phyloP scores from a whole-genome alignment of 1,140 invertebrate species.

The Calycopis cecrops region DNA sequence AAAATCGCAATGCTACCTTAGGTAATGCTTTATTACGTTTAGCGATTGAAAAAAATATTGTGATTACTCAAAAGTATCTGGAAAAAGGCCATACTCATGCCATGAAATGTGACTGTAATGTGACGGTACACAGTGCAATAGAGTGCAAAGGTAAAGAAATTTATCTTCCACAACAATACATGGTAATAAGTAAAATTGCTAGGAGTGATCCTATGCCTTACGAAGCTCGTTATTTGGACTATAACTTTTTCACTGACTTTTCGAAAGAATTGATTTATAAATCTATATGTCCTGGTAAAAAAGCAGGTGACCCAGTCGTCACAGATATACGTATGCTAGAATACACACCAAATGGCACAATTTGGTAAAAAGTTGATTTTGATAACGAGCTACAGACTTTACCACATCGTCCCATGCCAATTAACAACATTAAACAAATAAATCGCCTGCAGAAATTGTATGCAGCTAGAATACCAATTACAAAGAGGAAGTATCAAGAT shows the following conservation, averaged over 20 bases:
- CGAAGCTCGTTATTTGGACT: slow-evolving; percentile 18
- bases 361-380: slow-evolving; percentile 13
- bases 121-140: slow-evolving; percentile 40
- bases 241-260: slow-evolving; percentile 23
- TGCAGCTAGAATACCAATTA: too few relatives aligned
- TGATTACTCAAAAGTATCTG: slow-evolving; percentile 56
- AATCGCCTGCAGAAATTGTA: too few relatives aligned
- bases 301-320: slow-evolving; percentile 22
- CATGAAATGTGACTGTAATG: slow-evolving; percentile 64
- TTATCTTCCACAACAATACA: slow-evolving; percentile 20
- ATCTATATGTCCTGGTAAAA: slow-evolving; percentile 25
- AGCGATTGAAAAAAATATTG: slow-evolving; percentile 31
- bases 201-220: slow-evolving; percentile 11
- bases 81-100: slow-evolving; percentile 62
- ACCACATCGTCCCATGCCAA: neutral
- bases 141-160: slow-evolving; percentile 16
- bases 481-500: too few relatives aligned
- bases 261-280: slow-evolving; percentile 19
- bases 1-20: too few relatives aligned
- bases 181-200: slow-evolving; percentile 15
- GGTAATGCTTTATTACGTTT: slow-evolving; percentile 43
- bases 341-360: slow-evolving; percentile 3
- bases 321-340: slow-evolving; percentile 15
- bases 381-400: slow-evolving; percentile 8
- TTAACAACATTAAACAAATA: too few relatives aligned